A percentile compares a stretch with the other conserved stretches of the same genome.
These are phyloP conservation scores for Eustalomyia histrio DNA, from an alignment of 2,888 invertebrate species.

Conservation along the genomic window DNA sequence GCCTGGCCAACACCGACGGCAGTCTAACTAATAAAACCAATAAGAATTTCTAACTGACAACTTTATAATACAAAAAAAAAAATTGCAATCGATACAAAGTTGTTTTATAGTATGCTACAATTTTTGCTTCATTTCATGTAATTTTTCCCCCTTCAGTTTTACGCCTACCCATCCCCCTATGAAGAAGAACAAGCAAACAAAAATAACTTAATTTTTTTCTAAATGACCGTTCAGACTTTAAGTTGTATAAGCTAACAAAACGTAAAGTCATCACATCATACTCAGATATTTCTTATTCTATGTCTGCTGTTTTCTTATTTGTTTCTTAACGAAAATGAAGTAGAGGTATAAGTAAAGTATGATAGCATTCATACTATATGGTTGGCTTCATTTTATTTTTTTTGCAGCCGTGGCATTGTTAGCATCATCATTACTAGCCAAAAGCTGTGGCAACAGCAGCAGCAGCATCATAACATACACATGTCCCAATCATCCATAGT, in stretches of 20 bases:
- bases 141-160: conserved; percentile 23
- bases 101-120: too few species aligned
- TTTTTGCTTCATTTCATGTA: not conserved
- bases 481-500: conserved; percentile 1
- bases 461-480: not conserved
- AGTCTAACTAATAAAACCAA: not conserved
- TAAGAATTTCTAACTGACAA: conserved; percentile 18
- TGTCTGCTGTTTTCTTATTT: not conserved
- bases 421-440: too few species aligned
- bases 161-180: conserved; percentile 24
- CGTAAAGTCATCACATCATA: conserved; percentile 46
- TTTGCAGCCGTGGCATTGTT: too few species aligned
- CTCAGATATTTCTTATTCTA: conserved; percentile 17
- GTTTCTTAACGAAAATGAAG: not conserved
- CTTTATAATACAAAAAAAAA: conserved; percentile 31
- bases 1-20: not conserved
- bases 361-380: conserved; percentile 6
- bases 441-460: not conserved
- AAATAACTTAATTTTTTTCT: conserved; percentile 36
- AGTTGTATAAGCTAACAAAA: conserved; percentile 49
- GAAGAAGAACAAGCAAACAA: not conserved
- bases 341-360: not conserved
- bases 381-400: conserved; percentile 10
- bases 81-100: conserved; percentile 53
- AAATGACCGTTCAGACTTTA: conserved; percentile 45